phyloP scores from a whole-genome alignment of 2,888 invertebrate genomes.

The Orthosia gracilis region DNA sequence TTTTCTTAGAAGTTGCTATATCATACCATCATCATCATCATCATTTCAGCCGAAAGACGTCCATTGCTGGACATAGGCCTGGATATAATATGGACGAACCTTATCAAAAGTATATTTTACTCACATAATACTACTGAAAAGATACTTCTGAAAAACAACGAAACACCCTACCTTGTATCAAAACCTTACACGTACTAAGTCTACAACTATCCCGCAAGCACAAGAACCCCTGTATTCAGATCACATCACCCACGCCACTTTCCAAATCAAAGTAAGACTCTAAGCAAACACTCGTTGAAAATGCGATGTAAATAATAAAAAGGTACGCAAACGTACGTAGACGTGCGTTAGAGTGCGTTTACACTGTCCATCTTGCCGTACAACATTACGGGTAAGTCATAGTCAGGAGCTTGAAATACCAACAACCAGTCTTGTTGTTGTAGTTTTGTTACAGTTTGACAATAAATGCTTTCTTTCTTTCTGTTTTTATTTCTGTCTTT shows the following conservation, averaged over 20 bases:
- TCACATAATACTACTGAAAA: slow-evolving; percentile 2
- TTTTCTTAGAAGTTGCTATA: too few species aligned
- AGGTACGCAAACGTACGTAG: slow-evolving; percentile 73
- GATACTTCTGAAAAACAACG: slow-evolving; percentile 13
- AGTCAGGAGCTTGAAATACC: too few species aligned
- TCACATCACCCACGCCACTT: slow-evolving; percentile 88
- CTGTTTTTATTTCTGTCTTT: too few species aligned
- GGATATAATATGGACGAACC: neutral
- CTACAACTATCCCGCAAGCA: slow-evolving; percentile 49
- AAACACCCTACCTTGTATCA: slow-evolving; percentile 19
- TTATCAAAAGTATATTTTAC: slow-evolving; percentile 15
- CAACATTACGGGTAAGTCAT: neutral
- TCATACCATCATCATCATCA: too few species aligned
- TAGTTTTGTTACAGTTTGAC: too few species aligned
- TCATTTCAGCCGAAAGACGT: too few species aligned
- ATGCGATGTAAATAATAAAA: slow-evolving; percentile 91
- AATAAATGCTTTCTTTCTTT: too few species aligned
- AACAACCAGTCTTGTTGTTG: too few species aligned
- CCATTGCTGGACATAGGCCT: too few species aligned
- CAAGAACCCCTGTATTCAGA: slow-evolving; percentile 82
- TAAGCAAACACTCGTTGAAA: slow-evolving; percentile 90
- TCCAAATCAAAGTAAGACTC: slow-evolving; percentile 90
- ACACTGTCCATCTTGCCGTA: slow-evolving; percentile 18
- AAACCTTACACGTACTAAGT: slow-evolving; percentile 38
- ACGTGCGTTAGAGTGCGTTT: slow-evolving; percentile 69